phyloP scores from a whole-genome alignment of 2,888 invertebrate species.

The Eudemis profundana region DNA sequence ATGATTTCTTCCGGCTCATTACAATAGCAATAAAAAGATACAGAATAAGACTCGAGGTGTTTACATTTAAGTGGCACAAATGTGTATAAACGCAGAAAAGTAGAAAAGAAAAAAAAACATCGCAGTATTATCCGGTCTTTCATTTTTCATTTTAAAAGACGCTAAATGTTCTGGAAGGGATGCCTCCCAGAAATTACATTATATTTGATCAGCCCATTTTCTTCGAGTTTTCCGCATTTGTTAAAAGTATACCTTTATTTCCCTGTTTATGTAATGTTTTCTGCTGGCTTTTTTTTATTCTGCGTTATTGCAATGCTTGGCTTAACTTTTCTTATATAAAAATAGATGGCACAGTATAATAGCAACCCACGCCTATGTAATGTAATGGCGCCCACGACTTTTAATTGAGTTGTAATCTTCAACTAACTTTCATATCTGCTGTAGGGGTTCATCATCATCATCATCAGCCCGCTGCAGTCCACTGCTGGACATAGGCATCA shows the following conservation, averaged over 20 bases:
- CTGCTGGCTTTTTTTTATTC: not conserved
- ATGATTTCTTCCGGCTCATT: too few species aligned
- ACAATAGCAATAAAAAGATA: too few species aligned
- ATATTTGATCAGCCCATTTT: slow-evolving; percentile 41
- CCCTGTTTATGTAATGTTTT: slow-evolving; percentile 38
- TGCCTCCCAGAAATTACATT: slow-evolving; percentile 39
- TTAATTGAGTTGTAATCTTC: too few species aligned
- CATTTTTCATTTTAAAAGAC: slow-evolving; percentile 37
- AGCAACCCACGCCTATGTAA: too few species aligned
- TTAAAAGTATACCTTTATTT: slow-evolving; percentile 38
- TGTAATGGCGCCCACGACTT: too few species aligned
- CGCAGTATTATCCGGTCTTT: too few species aligned
- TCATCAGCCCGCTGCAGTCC: too few species aligned
- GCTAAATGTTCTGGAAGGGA: slow-evolving; percentile 40
- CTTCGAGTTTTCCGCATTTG: slow-evolving; percentile 39
- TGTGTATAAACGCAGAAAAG: slow-evolving; percentile 28
- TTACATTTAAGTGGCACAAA: slow-evolving; percentile 8
- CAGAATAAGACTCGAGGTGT: not conserved
- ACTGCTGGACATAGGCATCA: too few species aligned
- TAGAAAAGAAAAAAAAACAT: slow-evolving; percentile 1
- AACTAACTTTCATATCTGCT: too few species aligned
- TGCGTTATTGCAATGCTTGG: not conserved
- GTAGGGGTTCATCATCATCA: too few species aligned
- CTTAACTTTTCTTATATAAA: too few species aligned
- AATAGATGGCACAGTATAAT: too few species aligned